A percentile compares a stretch with the other conserved stretches of the same genome.
These are phyloP conservation scores for Malacoctenus gilli DNA, from an alignment of 2,797 vertebrate species.

Conservation along the genomic window DNA sequence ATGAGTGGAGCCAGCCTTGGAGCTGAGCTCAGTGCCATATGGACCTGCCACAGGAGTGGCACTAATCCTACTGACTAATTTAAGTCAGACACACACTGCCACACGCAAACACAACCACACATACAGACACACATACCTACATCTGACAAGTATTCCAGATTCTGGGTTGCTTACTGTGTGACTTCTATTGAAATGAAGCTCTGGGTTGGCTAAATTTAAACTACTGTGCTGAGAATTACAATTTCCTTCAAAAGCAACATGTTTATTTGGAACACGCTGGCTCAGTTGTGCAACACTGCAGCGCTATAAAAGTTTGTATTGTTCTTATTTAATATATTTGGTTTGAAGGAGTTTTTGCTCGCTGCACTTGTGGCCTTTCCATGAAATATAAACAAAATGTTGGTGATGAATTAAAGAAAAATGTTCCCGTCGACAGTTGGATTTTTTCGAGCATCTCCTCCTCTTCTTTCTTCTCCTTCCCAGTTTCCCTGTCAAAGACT, in stretches of 20 bases:
- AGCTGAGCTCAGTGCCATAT: constrained; percentile 62
- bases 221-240: too few relatives aligned
- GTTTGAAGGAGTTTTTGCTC: too few relatives aligned
- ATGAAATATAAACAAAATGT: too few relatives aligned
- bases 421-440: constrained; percentile 16
- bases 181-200: neutral
- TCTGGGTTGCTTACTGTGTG: neutral
- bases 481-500: constrained; percentile 40
- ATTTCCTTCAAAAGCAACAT: neutral
- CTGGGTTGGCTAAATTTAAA: neutral
- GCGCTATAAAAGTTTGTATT: neutral
- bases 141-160: constrained; percentile 10
- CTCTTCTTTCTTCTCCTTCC: constrained; percentile 26
- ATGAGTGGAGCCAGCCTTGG: constrained; percentile 56
- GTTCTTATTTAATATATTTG: constrained; percentile 1
- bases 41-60: constrained; percentile 52
- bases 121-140: neutral
- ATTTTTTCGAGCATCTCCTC: constrained; percentile 5
- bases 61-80: constrained; percentile 58
- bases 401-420: constrained; percentile 29
- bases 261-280: neutral
- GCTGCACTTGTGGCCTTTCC: too few relatives aligned
- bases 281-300: constrained; percentile 1
- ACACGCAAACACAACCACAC: constrained; percentile 15
- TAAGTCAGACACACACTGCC: constrained; percentile 28